phyloP scores from a whole-genome alignment of 2,113 vertebrate genomes.

The Petaurus breviceps region DNA sequence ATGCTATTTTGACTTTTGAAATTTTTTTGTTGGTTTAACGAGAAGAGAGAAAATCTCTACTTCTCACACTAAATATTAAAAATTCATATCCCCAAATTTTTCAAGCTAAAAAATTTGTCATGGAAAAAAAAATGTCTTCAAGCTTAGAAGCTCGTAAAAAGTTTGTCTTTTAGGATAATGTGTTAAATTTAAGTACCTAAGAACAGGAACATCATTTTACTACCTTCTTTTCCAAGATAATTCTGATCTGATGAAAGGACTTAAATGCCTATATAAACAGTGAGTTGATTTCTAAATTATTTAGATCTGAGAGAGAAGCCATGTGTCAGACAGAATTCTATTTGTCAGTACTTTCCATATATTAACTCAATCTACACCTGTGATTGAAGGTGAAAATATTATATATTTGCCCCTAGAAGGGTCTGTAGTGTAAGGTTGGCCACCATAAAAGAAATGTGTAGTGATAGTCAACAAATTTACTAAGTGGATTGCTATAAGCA shows the following conservation, averaged over 20 bases:
- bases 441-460: conserved; percentile 33
- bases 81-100: neutral
- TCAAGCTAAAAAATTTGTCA: neutral
- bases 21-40: conserved; percentile 24
- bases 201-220: neutral
- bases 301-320: conserved; percentile 49
- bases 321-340: neutral
- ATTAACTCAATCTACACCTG: conserved; percentile 6
- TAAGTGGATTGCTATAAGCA: neutral
- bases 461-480: conserved; percentile 2
- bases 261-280: conserved; percentile 44
- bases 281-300: conserved; percentile 49
- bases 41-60: neutral
- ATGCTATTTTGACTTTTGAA: conserved; percentile 38
- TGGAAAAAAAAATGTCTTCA: neutral
- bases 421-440: conserved; percentile 45
- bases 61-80: neutral
- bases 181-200: neutral
- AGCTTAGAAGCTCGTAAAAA: neutral
- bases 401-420: conserved; percentile 39
- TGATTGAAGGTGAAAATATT: neutral
- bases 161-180: neutral
- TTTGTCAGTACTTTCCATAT: neutral
- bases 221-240: conserved; percentile 25
- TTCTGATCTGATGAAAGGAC: conserved; percentile 27